A percentile compares a stretch with the other conserved stretches of the same genome.
Conservation (phyloP, 2,113 vertebrate genomes). For the Cervus canadensis region DNA sequence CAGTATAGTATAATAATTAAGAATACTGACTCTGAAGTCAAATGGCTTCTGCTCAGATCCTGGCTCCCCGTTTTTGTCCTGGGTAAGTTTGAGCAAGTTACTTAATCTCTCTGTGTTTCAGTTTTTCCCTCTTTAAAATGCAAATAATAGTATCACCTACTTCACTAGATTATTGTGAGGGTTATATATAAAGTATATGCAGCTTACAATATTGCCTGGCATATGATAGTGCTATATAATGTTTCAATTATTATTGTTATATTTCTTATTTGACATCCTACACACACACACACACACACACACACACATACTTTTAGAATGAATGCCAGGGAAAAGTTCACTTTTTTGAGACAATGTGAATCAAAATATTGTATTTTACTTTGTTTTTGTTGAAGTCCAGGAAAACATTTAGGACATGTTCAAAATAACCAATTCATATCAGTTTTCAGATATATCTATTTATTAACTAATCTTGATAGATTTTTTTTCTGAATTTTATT, state of each 20-base stretch:
- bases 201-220: not conserved
- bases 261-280: not conserved
- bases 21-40: not conserved
- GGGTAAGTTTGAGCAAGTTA: not conserved
- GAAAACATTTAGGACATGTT: not conserved
- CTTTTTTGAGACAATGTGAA: not conserved
- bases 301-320: not conserved
- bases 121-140: not conserved
- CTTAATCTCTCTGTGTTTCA: not conserved
- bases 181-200: not conserved
- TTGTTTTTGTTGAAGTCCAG: not conserved
- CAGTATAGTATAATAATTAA: not conserved
- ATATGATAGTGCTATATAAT: not conserved
- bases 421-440: not conserved
- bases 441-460: not conserved
- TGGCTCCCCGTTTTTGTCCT: not conserved
- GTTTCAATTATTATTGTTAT: not conserved
- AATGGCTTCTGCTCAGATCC: not conserved
- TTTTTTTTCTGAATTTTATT: slow-evolving; percentile 14
- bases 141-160: not conserved
- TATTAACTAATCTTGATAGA: not conserved
- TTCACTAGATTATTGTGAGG: not conserved
- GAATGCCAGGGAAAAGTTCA: not conserved
- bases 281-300: not conserved
- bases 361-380: not conserved